Base-by-base conservation (phyloP, 2,888 invertebrate species). In the Eurytoma adleriae region DNA sequence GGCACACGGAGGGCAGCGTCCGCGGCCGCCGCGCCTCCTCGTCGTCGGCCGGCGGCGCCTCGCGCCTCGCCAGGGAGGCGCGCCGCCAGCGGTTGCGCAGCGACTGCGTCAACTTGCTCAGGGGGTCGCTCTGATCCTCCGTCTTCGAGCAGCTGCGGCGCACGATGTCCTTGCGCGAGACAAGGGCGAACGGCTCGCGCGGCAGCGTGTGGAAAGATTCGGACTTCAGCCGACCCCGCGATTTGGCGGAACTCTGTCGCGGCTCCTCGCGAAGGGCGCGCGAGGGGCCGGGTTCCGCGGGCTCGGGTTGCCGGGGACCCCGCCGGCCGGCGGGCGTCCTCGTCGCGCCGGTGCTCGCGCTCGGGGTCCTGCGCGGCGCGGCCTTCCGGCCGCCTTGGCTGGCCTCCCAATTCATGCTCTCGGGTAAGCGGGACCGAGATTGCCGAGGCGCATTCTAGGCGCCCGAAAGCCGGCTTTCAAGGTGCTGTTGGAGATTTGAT, bases 131-230 rank as follows among this genome's bases (percentile, higher is more conserved):
- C 16, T 62, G 68, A 2, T 86, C 86, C 24, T 85, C 85, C 1
- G 84, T 80, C 12, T 83, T 84, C 54, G 82, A 81, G 54, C 81
- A 85, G 78, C 74, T 80, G 24, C 85, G 78, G 0, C 84, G 83
- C 1, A 88, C 64, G n/a, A 88, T 89, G 64, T 88, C 88, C 40
- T 84, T 87, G 5, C 88, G 82, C 1, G 88, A 88, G 12, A 88
- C 79, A 13, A 84, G 74, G 3, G 80, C 62, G 20, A 81, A 85
- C 27, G 84, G 82, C 2, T 77, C 77, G 30, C 80, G 69, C 7
- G 84, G 79, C 50, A 82, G 12, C 3, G 74, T 57, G 71, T 83
- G 79, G 20, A 83, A 84, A 0, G 81, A 74, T 67, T 84, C 83
- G 68, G 78, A 78, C 52, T 82, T 82, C 5, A 48, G 27, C 2